Percentiles rank a stretch among this genome's conserved stretches.
Conservation (phyloP, 2,888 invertebrate species). For the Adineta ricciae region DNA sequence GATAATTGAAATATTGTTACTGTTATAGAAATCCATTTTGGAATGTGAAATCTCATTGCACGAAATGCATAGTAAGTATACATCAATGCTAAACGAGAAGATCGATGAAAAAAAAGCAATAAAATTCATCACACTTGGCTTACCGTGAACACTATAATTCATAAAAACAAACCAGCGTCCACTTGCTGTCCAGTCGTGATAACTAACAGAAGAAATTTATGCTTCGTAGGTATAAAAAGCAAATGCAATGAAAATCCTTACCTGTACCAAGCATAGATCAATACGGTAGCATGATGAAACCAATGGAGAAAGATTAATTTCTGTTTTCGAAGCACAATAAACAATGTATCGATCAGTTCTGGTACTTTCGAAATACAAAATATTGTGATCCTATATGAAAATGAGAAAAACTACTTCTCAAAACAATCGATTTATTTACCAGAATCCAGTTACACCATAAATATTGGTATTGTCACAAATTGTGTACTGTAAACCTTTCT, state of each 20-base stretch:
- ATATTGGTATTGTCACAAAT: conserved; percentile 37
- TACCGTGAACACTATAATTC: conserved; percentile 53
- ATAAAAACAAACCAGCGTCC: conserved; percentile 42
- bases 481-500: conserved; percentile 31
- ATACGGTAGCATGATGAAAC: conserved; percentile 90
- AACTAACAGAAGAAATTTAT: conserved; percentile 40
- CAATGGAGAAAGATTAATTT: conserved; percentile 86
- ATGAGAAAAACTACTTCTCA: too few relatives aligned
- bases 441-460: conserved; percentile 40
- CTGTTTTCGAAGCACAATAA: conserved; percentile 78
- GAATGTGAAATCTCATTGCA: conserved; percentile 52
- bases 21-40: conserved; percentile 67
- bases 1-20: conserved; percentile 79
- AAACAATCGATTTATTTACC: conserved; percentile 35
- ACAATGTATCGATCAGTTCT: conserved; percentile 68
- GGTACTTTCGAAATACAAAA: conserved; percentile 38
- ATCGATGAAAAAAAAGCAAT: background rate
- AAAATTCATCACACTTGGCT: too few relatives aligned
- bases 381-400: background rate
- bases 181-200: conserved; percentile 35
- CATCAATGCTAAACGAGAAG: conserved; percentile 45
- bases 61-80: conserved; percentile 53
- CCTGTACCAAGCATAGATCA: conserved; percentile 74
- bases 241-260: too few relatives aligned
- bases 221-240: too few relatives aligned